Base-by-base conservation (phyloP, 64 coral and sea anemone genomes). In the Actinia tenebrosa region DNA sequence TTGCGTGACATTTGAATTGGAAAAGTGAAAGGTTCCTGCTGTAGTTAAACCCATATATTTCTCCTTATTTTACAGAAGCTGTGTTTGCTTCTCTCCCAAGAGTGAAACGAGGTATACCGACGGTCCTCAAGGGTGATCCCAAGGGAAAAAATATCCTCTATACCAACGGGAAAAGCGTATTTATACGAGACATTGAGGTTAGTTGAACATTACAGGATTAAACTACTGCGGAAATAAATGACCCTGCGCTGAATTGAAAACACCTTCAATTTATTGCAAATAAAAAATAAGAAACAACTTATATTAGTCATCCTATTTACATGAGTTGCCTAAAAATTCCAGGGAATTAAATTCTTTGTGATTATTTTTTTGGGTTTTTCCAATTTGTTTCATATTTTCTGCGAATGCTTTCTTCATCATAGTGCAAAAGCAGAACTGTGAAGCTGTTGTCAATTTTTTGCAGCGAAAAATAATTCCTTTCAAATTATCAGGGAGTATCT, bases 131-230 rank as follows among this genome's bases (percentile, higher is more conserved):
- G n/a, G 93, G 90, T 16, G 93, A 99, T 89, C 97, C 97, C 8
- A 99, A 95, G 80, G 97, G 97, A 44, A 99, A 95, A 52, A 95
- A 90, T 46, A 91, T 99, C 58, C 71, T 99, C 19, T 99, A 99
- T 56, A 89, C 97, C 4, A 89, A 95, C 60, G 86, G 86, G 68
- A 93, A 85, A 45, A 95, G 93, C 56, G 91, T 99, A 2, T 84
- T 95, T 42, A 99, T 99, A 79, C 90, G 97, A 88, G 91, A 99
- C 79, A 90, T 95, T 16, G 91, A 93, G 91, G 97, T 99, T 52
- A 75, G 91, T 54, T n/a, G 11, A 66, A 7, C 60, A 61, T 66
- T 3, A 66, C n/a, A 23, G 19, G 19, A 8, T 66, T 20, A 8
- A 2, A 10, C 15, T 30, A 75, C 69, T 75, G 69, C 69, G 69